Conservation (phyloP, 2,888 invertebrate species). For the Nomada goodeniana region DNA sequence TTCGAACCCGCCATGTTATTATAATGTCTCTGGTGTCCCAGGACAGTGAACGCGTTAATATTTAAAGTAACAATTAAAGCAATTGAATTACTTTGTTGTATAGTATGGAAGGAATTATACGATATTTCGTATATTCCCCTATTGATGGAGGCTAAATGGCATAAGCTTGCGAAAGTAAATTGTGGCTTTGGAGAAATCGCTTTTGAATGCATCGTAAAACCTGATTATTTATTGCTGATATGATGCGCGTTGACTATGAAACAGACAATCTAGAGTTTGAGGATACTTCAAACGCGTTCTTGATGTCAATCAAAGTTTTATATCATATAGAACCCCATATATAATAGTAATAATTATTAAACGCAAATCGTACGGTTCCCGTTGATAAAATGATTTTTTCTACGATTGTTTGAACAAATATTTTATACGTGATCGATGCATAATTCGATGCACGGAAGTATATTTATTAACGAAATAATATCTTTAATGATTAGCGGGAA, state of each 20-base stretch:
- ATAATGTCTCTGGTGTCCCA: too few species aligned
- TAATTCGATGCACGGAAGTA: not conserved
- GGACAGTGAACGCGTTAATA: too few species aligned
- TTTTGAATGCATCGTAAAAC: not conserved
- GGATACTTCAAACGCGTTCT: not conserved
- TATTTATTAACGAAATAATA: not conserved
- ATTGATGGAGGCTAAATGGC: not conserved
- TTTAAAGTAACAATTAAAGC: too few species aligned
- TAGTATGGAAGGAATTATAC: too few species aligned
- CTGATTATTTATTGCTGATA: not conserved
- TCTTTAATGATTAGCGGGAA: not conserved
- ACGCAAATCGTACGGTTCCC: slow-evolving; percentile 1
- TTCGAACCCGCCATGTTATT: too few species aligned
- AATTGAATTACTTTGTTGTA: too few species aligned
- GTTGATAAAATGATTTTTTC: slow-evolving; percentile 1
- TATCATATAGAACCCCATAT: not conserved
- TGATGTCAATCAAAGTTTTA: not conserved
- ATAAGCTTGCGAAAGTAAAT: not conserved
- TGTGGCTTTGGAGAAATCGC: not conserved
- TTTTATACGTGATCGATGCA: too few species aligned
- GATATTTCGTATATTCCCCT: too few species aligned
- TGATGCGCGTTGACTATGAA: not conserved
- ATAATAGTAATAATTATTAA: slow-evolving; percentile 1
- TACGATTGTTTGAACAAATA: not conserved
- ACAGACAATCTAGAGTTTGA: slow-evolving; percentile 16